Evolutionary conservation across 2,888 invertebrate species (phyloP), one percentile per base, ranked within the genome.

Genomic region (Criorhina ranunculi): DNA sequence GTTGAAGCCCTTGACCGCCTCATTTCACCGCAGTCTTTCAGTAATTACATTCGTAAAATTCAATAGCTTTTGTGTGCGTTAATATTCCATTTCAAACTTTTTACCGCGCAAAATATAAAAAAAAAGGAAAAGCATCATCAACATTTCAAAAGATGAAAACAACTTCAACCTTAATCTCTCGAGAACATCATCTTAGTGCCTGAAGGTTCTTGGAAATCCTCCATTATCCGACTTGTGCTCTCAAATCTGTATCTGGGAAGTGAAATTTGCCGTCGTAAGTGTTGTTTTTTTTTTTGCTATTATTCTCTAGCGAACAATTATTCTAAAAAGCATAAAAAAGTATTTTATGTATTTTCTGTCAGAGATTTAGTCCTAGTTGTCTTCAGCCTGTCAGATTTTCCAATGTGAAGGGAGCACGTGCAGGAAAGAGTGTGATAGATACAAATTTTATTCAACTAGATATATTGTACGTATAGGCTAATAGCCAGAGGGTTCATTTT

Each of bases 401-500:
- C n/a, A 62, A 53, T 70, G 37, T 35, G 35, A 24, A 49, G 24
- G 33, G 35, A 19, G 11, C 44, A 44, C 11, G n/a, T 0, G n/a
- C 11, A 37, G n/a, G 12, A 1, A 7, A 9, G 35, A n/a, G 35
- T 33, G 8, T n/a, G n/a, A 49, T 8, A 46, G 11, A 64, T 19
- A 31, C 12, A 44, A 57, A 37, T 17, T 55, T n/a, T 35, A 75
- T 64, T 64, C 37, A 64, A 29, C 42, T 55, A 46, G 44, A 75
- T 64, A 75, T 64, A 4, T 24, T 24, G 24, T 24, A 24, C n/a
- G n/a, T 24, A 37, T 75, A 55, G 75, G 17, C 57, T 44, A 51
- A 64, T 51, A 64, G 51, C 64, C 55, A 6, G 24, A 35, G 53
- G 76, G 57, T 60, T 44, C 37, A 69, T 64, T 77, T 75, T 62